Evolutionary conservation across 2,888 invertebrate genomes (phyloP).

Genomic region (Lasioglossum vierecki): DNA sequence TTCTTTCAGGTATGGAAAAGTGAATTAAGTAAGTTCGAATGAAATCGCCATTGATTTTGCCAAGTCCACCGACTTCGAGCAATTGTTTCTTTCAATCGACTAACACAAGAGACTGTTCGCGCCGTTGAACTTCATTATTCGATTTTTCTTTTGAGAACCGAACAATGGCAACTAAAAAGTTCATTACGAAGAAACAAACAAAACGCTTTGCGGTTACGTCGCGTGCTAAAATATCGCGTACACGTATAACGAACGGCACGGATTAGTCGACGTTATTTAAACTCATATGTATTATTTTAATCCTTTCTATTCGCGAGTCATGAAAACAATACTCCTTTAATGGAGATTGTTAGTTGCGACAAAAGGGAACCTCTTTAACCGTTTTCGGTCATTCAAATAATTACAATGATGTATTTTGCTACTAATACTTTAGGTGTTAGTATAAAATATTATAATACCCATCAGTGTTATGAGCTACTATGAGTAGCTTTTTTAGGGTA

Average conservation of each 20-base stretch:
- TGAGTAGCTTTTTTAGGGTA: too few relatives aligned
- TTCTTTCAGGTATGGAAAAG: background rate
- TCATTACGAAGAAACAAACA: background rate
- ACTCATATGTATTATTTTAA: background rate
- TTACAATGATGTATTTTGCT: background rate
- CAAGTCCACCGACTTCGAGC: background rate
- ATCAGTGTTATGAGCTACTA: too few relatives aligned
- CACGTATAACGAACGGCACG: background rate
- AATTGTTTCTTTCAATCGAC: slow-evolving; percentile 7
- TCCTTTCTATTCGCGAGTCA: background rate
- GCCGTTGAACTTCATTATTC: background rate
- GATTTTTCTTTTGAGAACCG: background rate
- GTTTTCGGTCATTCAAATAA: background rate
- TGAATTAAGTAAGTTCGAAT: background rate
- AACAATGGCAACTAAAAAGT: background rate
- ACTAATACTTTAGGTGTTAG: background rate
- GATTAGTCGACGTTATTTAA: background rate
- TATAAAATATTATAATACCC: too few relatives aligned
- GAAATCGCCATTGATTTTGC: slow-evolving; percentile 8
- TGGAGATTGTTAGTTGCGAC: background rate
- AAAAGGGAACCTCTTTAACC: background rate
- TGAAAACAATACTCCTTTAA: background rate
- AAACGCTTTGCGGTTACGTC: background rate
- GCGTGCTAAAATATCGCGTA: background rate
- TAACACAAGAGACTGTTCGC: background rate